These are phyloP conservation scores for Acleris cristana DNA, from an alignment of 2,888 invertebrate species.

Conservation along the genomic window DNA sequence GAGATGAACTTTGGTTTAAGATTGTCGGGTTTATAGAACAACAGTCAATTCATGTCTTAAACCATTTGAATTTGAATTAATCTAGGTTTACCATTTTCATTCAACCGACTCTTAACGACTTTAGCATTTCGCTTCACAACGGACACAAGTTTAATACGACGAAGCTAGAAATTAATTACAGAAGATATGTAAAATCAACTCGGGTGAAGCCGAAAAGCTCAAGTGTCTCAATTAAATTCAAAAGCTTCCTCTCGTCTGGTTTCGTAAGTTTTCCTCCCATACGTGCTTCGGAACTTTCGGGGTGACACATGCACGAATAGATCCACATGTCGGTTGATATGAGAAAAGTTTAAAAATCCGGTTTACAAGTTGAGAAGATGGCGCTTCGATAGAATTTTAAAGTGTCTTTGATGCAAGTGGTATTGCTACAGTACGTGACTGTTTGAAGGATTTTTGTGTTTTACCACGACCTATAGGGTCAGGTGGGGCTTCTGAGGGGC, in stretches of 20 bases:
- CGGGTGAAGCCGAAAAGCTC: background rate
- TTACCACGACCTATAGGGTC: too few relatives aligned
- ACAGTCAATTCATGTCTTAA: too few relatives aligned
- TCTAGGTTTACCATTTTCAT: too few relatives aligned
- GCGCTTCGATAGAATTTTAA: constrained; percentile 6
- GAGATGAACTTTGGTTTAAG: too few relatives aligned
- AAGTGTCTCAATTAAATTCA: background rate
- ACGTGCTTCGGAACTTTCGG: background rate
- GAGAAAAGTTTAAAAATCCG: constrained; percentile 23
- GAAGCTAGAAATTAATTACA: background rate
- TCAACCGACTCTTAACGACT: too few relatives aligned
- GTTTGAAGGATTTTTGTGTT: background rate
- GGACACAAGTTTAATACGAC: background rate
- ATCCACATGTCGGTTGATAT: constrained; percentile 18
- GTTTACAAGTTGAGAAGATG: constrained; percentile 2
- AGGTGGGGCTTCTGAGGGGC: too few relatives aligned
- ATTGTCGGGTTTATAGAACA: too few relatives aligned
- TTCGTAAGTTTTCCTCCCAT: constrained; percentile 1
- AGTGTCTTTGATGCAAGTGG: background rate
- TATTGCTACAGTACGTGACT: background rate
- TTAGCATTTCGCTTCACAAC: too few relatives aligned
- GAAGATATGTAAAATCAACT: background rate
- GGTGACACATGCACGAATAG: background rate
- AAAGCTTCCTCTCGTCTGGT: background rate
- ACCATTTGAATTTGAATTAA: too few relatives aligned